These are phyloP conservation scores for Cephus rjabovi DNA, from an alignment of 2,888 invertebrate genomes.

Conservation along the genomic window DNA sequence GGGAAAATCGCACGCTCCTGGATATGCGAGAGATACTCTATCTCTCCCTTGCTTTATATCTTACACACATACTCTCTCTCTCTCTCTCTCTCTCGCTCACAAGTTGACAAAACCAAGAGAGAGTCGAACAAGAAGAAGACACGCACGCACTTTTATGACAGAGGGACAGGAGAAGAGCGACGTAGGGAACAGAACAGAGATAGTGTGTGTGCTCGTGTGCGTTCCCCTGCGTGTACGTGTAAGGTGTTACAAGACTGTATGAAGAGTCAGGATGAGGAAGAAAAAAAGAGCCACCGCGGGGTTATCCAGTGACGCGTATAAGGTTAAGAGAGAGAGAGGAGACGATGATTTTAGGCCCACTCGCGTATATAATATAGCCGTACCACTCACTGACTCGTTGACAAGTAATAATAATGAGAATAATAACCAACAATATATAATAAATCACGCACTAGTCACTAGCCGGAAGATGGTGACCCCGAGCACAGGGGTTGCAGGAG, in stretches of 20 bases:
- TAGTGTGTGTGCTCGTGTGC: background rate
- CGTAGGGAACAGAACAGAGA: background rate
- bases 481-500: constrained; percentile 43
- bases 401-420: constrained; percentile 7
- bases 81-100: background rate
- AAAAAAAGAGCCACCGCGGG: background rate
- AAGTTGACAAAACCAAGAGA: background rate
- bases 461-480: constrained; percentile 44
- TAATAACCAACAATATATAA: constrained; percentile 35
- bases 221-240: background rate
- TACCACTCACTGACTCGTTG: background rate
- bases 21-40: background rate
- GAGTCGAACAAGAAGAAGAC: background rate
- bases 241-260: background rate
- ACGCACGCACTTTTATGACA: background rate
- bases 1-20: background rate
- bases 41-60: background rate
- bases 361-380: background rate
- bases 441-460: constrained; percentile 46
- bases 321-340: background rate
- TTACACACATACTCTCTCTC: background rate
- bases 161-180: background rate
- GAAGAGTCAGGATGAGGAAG: background rate
- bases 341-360: background rate
- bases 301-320: background rate